Conservation (phyloP, 2,888 invertebrate genomes). For the Meiosimyza decipiens region DNA sequence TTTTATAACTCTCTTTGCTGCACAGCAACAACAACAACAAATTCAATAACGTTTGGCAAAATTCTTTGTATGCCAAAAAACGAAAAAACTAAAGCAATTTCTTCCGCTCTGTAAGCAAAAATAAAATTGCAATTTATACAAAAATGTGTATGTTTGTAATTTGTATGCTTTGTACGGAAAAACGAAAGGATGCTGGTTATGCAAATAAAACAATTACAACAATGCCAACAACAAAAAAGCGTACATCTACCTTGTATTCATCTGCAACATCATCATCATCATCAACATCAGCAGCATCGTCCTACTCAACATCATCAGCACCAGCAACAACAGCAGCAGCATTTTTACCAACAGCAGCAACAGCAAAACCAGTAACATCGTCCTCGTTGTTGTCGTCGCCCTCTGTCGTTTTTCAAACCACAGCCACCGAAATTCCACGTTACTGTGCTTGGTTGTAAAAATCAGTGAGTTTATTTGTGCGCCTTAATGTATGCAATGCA, state of each 20-base stretch:
- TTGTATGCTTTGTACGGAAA: slow-evolving; percentile 54
- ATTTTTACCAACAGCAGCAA: slow-evolving; percentile 22
- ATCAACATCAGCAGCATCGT: slow-evolving; percentile 35
- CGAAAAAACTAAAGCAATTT: slow-evolving; percentile 3
- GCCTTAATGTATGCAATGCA: neutral
- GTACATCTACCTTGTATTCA: slow-evolving; percentile 44
- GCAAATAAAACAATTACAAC: slow-evolving; percentile 46
- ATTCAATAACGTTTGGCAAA: slow-evolving; percentile 10
- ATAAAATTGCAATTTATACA: slow-evolving; percentile 17
- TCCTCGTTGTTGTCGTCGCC: slow-evolving; percentile 40
- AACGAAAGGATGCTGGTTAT: slow-evolving; percentile 49
- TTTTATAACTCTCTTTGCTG: too few relatives aligned
- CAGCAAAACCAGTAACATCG: slow-evolving; percentile 30
- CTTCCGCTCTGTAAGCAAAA: slow-evolving; percentile 30
- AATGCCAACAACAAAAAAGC: slow-evolving; percentile 45
- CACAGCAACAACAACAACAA: neutral
- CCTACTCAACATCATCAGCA: slow-evolving; percentile 21
- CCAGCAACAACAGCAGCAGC: slow-evolving; percentile 20
- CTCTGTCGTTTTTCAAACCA: slow-evolving; percentile 42
- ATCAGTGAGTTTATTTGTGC: neutral
- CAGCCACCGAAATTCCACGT: slow-evolving; percentile 39
- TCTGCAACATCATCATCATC: slow-evolving; percentile 44
- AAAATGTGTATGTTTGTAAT: slow-evolving; percentile 56
- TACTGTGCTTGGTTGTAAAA: slow-evolving; percentile 45
- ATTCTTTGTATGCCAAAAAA: neutral